A percentile compares a stretch with the other conserved stretches of the same genome.
phyloP scores from a whole-genome alignment of 2,888 invertebrate genomes.

The Orgyia antiqua region DNA sequence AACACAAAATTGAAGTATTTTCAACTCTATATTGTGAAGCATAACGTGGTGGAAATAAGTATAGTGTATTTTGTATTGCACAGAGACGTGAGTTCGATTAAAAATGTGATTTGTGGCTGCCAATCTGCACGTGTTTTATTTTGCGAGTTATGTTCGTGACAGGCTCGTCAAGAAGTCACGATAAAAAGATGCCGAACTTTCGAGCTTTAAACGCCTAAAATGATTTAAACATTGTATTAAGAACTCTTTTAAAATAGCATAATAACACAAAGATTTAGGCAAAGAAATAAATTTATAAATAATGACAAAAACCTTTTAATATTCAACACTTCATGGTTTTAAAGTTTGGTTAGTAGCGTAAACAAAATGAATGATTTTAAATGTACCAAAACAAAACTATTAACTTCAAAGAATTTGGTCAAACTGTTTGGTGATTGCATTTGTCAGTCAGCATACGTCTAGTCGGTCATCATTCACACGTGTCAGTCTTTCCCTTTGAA shows the following conservation, averaged over 20 bases:
- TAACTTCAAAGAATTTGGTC: slow-evolving; percentile 53
- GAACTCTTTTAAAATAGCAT: slow-evolving; percentile 28
- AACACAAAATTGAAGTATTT: slow-evolving; percentile 16
- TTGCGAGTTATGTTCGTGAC: slow-evolving; percentile 67
- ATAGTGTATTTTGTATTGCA: slow-evolving; percentile 28
- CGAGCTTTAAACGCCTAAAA: slow-evolving; percentile 34
- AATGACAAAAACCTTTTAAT: too few relatives aligned
- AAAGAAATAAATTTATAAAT: too few relatives aligned
- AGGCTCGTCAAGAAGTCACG: slow-evolving; percentile 48
- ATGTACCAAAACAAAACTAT: slow-evolving; percentile 44
- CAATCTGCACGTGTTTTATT: slow-evolving; percentile 70
- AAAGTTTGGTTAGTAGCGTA: slow-evolving; percentile 24
- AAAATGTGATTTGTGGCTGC: slow-evolving; percentile 76
- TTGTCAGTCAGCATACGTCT: slow-evolving; percentile 57
- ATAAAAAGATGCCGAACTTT: slow-evolving; percentile 38
- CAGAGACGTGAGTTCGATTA: slow-evolving; percentile 71
- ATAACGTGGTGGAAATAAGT: slow-evolving; percentile 20
- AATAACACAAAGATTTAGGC: too few relatives aligned
- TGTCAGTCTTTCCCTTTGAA: slow-evolving; percentile 59
- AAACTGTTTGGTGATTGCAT: slow-evolving; percentile 45
- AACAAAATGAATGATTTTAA: slow-evolving; percentile 33
- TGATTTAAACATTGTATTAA: slow-evolving; percentile 28
- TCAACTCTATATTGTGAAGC: slow-evolving; percentile 26
- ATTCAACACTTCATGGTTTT: slow-evolving; percentile 24
- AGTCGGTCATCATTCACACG: slow-evolving; percentile 52